Evolutionary conservation across 30 jellyfish, hydroid and myxozoan species (phyloP).

Genomic region (Aurelia sp.): DNA sequence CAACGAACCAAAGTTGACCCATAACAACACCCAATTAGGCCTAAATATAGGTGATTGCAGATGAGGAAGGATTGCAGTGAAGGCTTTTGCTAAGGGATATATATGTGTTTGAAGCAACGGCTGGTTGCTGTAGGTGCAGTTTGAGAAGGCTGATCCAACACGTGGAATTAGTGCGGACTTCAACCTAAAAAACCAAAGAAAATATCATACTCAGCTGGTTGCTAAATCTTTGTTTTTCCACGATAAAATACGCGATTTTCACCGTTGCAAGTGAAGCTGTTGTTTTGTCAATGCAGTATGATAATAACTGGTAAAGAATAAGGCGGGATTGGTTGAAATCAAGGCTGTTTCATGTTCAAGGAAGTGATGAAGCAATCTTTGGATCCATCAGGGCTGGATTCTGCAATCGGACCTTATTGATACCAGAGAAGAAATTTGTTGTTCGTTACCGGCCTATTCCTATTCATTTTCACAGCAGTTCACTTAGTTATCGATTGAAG

Average conservation of each 20-base stretch:
- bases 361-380: not conserved
- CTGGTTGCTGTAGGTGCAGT: too few relatives aligned
- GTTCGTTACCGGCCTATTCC: not conserved
- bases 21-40: too few relatives aligned
- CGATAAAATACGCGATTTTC: not conserved
- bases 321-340: conserved; percentile 4
- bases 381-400: too few relatives aligned
- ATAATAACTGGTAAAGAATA: not conserved
- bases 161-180: conserved; percentile 84
- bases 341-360: not conserved
- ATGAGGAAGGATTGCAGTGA: too few relatives aligned
- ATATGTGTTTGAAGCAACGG: too few relatives aligned
- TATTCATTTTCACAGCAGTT: conserved; percentile 3
- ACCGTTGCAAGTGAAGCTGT: too few relatives aligned
- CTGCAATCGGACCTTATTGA: too few relatives aligned
- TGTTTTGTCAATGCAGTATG: not conserved
- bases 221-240: conserved; percentile 47
- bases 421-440: not conserved
- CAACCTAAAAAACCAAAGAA: conserved; percentile 41
- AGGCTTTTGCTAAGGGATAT: too few relatives aligned
- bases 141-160: conserved; percentile 6
- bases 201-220: conserved; percentile 52
- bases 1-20: too few relatives aligned
- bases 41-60: too few relatives aligned
- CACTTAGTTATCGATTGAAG: not conserved